Conservation (phyloP, 2,797 vertebrate genomes). For the Huso huso region DNA sequence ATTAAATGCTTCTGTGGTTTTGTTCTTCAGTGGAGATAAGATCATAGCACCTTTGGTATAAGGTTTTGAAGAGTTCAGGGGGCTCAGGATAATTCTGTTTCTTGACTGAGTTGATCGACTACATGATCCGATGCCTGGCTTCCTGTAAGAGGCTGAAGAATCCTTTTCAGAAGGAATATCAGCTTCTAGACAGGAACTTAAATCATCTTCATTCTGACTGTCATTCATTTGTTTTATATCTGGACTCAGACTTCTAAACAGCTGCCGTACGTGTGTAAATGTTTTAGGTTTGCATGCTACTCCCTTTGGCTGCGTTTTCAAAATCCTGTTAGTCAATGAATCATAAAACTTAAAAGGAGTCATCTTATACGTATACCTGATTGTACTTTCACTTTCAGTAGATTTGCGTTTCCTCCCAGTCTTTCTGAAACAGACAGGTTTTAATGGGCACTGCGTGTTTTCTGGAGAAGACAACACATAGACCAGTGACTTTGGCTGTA, state of each 20-base stretch:
- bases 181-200: conserved; percentile 21
- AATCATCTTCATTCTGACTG: conserved; percentile 18
- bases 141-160: conserved; percentile 33
- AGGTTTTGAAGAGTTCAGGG: conserved; percentile 32
- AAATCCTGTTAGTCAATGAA: conserved; percentile 62
- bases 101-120: conserved; percentile 35
- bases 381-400: conserved; percentile 43
- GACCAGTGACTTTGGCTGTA: conserved; percentile 70
- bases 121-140: conserved; percentile 24
- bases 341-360: conserved; percentile 71
- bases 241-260: conserved; percentile 68
- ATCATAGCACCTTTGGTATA: conserved; percentile 25
- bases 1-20: conserved; percentile 16
- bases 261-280: conserved; percentile 54
- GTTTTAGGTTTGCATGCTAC: conserved; percentile 39
- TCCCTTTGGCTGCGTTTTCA: conserved; percentile 58
- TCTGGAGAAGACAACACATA: conserved; percentile 74
- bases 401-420: conserved; percentile 47
- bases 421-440: conserved; percentile 39
- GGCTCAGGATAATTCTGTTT: conserved; percentile 30
- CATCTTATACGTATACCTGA: conserved; percentile 72
- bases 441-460: conserved; percentile 42
- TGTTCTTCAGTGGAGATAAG: conserved; percentile 15
- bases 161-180: conserved; percentile 33
- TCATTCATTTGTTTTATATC: conserved; percentile 59